phyloP scores from a whole-genome alignment of 2,797 vertebrate genomes.

The Falco peregrinus region DNA sequence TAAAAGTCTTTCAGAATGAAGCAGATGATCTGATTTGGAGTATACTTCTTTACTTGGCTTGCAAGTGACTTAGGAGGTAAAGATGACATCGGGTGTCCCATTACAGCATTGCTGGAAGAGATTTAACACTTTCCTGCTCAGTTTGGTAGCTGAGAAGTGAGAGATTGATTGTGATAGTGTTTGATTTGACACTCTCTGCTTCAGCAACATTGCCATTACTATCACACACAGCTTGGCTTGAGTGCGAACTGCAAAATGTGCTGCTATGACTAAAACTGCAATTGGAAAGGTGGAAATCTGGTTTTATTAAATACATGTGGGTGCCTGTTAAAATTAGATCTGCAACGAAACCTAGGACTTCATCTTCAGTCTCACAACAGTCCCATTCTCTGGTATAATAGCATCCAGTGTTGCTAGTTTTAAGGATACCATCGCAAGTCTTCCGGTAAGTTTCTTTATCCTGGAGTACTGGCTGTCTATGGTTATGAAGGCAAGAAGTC shows the following conservation, averaged over 20 bases:
- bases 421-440: background rate
- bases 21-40: conserved; percentile 16
- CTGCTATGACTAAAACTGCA: background rate
- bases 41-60: background rate
- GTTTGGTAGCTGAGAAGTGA: background rate
- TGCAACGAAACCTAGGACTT: background rate
- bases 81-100: background rate
- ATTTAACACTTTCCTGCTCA: conserved; percentile 44
- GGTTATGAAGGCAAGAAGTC: background rate
- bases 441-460: background rate
- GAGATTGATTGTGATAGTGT: background rate
- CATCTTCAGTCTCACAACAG: background rate
- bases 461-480: background rate
- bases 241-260: background rate
- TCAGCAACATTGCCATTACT: background rate
- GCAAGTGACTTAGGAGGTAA: background rate
- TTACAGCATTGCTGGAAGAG: background rate
- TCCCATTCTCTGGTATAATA: background rate
- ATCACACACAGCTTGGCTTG: background rate
- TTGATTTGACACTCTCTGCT: background rate
- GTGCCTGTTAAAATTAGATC: background rate
- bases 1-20: conserved; percentile 35
- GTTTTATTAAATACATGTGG: background rate
- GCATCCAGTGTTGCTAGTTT: background rate
- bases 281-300: background rate